Base-by-base conservation (phyloP, 2,888 invertebrate species). In the Orthosia gothica region DNA sequence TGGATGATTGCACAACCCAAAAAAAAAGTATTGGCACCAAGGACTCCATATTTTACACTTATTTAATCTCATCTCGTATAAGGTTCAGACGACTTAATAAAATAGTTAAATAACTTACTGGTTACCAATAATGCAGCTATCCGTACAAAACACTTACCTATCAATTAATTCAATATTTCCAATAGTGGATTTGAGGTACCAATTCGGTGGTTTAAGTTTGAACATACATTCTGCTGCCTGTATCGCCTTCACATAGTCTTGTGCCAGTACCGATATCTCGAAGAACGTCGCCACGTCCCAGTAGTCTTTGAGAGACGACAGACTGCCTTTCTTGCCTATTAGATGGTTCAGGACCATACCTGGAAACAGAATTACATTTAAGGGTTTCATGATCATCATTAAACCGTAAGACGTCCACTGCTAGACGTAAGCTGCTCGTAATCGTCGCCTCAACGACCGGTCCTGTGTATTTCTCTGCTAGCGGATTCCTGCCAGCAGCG, bases 271-370 rank as follows among this genome's bases (percentile, higher is more conserved):
- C 63, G 99, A 99, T 85, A 99, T 99, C 96, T 99, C 99, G 94
- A 99, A 99, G 97, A 99, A 99, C 2, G 99, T 99, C 0, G 99
- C 99, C 18, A 99, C 99, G 93, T 99, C 99, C 99, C 99, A 99
- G 92, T 99, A 99, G 92, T 99, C 99, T 87, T 98, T 98, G 26
- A 99, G 96, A 0, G 99, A 99, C 0, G 98, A 98, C 47, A 99
- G 95, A 91, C 99, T 99, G 59, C 99, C 99, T 93, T 99, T 99
- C 92, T 99, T 99, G 0, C 99, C 99, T 89, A 99, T 99, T 75
- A 99, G 97, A 95, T 99, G 99, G 93, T 99, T 99, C 82, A 99
- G 95, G 13, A 99, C 98, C 97, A 99, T 98, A 65, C 98, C 98
- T 97, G 89, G 9, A 97, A 94, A 62, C 0, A 78, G 83, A 9